Conservation (phyloP, 2,797 vertebrate species). For the Sebastes umbrosus region DNA sequence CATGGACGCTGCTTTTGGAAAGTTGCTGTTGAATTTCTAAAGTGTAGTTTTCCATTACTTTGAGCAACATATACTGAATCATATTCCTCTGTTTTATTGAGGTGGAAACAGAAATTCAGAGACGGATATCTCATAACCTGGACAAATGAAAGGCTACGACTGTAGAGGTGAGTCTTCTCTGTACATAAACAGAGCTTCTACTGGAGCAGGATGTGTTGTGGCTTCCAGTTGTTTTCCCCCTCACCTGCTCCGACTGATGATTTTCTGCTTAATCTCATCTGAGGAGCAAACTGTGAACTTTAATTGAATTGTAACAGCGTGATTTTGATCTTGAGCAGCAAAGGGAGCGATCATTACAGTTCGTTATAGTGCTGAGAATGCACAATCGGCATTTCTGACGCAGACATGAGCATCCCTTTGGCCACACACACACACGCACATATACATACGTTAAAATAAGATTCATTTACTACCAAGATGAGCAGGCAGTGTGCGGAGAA, state of each 20-base stretch:
- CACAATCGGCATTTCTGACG: neutral
- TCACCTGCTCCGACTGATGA: neutral
- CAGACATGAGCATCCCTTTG: neutral
- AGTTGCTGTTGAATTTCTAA: neutral
- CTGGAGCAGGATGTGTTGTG: too few species aligned
- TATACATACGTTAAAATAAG: too few species aligned
- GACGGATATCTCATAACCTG: neutral
- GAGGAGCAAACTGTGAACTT: neutral
- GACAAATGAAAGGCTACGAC: neutral
- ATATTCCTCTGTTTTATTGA: neutral
- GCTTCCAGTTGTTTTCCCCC: neutral
- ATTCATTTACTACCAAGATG: conserved; percentile 88
- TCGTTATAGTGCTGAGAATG: neutral
- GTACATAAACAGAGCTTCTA: neutral
- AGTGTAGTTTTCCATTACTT: neutral
- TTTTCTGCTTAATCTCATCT: conserved; percentile 13
- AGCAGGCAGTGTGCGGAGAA: conserved; percentile 95
- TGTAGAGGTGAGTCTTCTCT: neutral
- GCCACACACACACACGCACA: neutral
- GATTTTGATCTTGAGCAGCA: neutral
- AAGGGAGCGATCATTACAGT: neutral
- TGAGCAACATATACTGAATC: neutral
- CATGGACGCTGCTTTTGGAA: neutral
- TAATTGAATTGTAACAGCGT: neutral
- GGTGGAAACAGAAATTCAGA: neutral